A percentile compares a stretch with the other conserved stretches of the same genome.
These are phyloP conservation scores for Chinchilla lanigera DNA, from an alignment of 2,113 vertebrate species.

Conservation along the genomic window DNA sequence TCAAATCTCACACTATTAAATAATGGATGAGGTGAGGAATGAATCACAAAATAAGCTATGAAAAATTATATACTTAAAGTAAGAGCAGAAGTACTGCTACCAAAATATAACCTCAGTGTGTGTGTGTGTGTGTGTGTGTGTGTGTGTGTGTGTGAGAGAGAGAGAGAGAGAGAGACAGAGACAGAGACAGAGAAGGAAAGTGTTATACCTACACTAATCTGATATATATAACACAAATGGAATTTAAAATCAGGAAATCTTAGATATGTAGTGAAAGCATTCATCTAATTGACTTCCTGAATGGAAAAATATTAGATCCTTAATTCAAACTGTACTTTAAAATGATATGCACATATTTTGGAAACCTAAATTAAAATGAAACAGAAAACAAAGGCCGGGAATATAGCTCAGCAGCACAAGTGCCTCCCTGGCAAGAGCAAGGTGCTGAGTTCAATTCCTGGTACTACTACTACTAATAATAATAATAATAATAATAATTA, in stretches of 20 bases:
- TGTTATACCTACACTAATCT: not conserved
- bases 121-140: not conserved
- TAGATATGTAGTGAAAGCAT: not conserved
- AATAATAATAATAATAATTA: no score
- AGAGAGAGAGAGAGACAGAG: not conserved
- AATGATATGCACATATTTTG: not conserved
- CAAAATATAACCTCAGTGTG: slow-evolving; percentile 3
- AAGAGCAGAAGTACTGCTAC: not conserved
- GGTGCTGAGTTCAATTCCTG: no score
- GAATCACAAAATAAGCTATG: not conserved
- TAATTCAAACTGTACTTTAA: slow-evolving; percentile 1
- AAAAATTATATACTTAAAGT: not conserved
- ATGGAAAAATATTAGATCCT: not conserved
- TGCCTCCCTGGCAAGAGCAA: no score
- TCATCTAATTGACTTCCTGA: not conserved
- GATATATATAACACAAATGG: not conserved
- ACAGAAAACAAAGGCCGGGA: slow-evolving; percentile 23
- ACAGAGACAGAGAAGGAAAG: not conserved
- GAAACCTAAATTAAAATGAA: not conserved
- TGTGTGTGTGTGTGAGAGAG: not conserved
- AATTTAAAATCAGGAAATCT: not conserved
- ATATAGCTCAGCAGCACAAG: no score
- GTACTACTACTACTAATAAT: no score
- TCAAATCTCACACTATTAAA: not conserved
- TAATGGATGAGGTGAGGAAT: not conserved